Evolutionary conservation across 2,888 invertebrate genomes (phyloP).

Genomic region (Drosophila paramelanica): DNA sequence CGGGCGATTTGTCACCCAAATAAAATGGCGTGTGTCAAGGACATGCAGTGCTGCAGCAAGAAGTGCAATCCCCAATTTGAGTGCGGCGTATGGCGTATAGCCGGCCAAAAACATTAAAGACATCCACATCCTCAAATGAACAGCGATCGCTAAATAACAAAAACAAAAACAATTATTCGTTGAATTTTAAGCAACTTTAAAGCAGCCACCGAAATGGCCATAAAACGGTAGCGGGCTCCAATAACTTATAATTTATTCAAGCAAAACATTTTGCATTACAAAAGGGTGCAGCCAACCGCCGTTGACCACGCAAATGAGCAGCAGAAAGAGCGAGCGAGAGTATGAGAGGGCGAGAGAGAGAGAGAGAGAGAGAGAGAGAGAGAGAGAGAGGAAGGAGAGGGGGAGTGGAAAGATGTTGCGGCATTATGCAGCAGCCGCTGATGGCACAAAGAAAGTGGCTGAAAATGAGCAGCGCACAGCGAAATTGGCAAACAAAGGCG

Average conservation of each 20-base stretch:
- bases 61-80: slow-evolving; percentile 10
- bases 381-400: slow-evolving; percentile 10
- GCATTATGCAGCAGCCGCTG: slow-evolving; percentile 36
- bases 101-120: too few species aligned
- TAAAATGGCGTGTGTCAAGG: slow-evolving; percentile 5
- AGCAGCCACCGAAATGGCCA: not conserved
- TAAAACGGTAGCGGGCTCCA: slow-evolving; percentile 10
- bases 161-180: slow-evolving; percentile 13
- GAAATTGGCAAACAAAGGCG: slow-evolving; percentile 71
- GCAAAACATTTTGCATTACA: slow-evolving; percentile 74
- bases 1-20: not conserved
- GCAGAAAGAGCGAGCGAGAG: slow-evolving; percentile 3
- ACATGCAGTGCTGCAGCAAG: slow-evolving; percentile 17
- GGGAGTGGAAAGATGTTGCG: slow-evolving; percentile 13
- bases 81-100: slow-evolving; percentile 20
- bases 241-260: slow-evolving; percentile 70
- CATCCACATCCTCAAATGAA: too few species aligned
- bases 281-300: slow-evolving; percentile 55
- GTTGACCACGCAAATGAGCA: slow-evolving; percentile 58
- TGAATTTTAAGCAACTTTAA: slow-evolving; percentile 20
- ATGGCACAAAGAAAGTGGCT: slow-evolving; percentile 53
- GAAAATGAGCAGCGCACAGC: slow-evolving; percentile 66
- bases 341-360: slow-evolving; percentile 21
- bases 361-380: slow-evolving; percentile 13
- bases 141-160: not conserved